phyloP scores from a whole-genome alignment of 2,888 invertebrate genomes.

The Himalopsyche japonica region DNA sequence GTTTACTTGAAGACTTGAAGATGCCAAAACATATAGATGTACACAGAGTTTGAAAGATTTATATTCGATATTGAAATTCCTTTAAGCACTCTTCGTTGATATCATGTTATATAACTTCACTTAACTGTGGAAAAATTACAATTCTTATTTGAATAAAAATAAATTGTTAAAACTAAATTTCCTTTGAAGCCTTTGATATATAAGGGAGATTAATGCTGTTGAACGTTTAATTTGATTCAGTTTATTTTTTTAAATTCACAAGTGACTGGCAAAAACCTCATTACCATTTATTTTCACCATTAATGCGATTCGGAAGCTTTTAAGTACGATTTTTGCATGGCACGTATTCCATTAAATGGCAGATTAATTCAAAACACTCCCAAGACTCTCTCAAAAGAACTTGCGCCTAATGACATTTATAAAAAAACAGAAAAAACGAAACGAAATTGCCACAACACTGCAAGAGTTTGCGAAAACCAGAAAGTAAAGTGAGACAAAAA shows the following conservation, averaged over 20 bases:
- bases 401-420: background rate
- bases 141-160: no score
- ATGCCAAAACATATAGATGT: no score
- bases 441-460: background rate
- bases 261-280: background rate
- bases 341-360: background rate
- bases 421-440: background rate
- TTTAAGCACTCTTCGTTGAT: no score
- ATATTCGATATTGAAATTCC: no score
- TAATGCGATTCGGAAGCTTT: background rate
- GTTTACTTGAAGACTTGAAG: no score
- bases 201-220: no score
- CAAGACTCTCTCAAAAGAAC: background rate
- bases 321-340: background rate
- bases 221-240: no score
- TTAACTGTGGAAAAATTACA: no score
- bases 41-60: no score
- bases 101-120: no score
- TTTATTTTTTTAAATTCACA: background rate
- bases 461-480: background rate
- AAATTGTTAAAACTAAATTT: no score
- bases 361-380: background rate
- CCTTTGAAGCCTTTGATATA: no score
- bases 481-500: background rate
- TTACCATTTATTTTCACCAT: background rate